A percentile compares a stretch with the other conserved stretches of the same genome.
Evolutionary conservation across 2,888 invertebrate species (phyloP).

Genomic region (Leistus spinibarbis): DNA sequence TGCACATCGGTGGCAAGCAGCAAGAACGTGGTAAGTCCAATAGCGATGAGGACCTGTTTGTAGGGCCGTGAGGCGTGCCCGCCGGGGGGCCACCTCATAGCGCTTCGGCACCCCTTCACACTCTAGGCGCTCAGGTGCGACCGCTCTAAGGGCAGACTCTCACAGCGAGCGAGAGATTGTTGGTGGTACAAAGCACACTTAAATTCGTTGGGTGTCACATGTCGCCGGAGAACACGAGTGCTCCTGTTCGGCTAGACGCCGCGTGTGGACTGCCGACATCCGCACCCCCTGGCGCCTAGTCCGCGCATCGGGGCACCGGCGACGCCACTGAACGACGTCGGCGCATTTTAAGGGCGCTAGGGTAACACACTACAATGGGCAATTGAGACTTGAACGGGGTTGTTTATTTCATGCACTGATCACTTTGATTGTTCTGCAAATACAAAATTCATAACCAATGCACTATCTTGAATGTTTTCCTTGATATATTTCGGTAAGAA

Average conservation of each 20-base stretch:
- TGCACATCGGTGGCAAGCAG: neutral
- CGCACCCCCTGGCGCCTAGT: neutral
- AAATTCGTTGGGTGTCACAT: neutral
- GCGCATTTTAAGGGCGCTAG: neutral
- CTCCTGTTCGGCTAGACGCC: neutral
- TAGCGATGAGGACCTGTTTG: neutral
- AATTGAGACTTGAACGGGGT: no score
- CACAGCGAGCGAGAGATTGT: neutral
- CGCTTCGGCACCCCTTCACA: neutral
- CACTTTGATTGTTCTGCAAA: no score
- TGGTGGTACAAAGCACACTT: neutral
- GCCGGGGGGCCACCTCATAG: conserved; percentile 6
- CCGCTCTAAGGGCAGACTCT: neutral
- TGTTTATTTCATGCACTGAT: no score
- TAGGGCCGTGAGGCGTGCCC: conserved; percentile 7
- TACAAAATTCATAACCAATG: no score
- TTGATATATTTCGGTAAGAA: no score
- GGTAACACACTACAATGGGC: no score
- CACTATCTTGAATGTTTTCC: no score
- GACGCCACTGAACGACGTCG: neutral
- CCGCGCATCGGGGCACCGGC: neutral
- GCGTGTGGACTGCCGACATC: neutral
- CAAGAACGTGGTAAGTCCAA: neutral
- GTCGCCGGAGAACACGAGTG: no score
- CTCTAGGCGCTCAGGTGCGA: neutral